Evolutionary conservation across 2,888 invertebrate genomes (phyloP).

Genomic region (Chloroclystis v-ata): DNA sequence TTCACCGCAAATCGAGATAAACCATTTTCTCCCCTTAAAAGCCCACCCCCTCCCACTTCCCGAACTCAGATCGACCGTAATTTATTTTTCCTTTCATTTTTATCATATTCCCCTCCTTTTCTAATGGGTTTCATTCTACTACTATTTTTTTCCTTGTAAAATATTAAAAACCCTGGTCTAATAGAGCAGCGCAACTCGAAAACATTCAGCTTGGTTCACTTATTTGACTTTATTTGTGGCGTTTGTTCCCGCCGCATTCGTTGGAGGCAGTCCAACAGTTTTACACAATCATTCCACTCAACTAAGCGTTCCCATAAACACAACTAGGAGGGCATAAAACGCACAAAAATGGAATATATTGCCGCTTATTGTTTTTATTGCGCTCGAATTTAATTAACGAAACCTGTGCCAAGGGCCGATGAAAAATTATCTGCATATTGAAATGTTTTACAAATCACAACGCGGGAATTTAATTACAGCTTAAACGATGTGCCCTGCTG

Average conservation of each 20-base stretch:
- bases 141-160: no score
- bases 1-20: no score
- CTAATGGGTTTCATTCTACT: no score
- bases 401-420: conserved; percentile 11
- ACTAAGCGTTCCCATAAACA: conserved; percentile 77
- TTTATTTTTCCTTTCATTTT: no score
- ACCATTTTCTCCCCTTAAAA: no score
- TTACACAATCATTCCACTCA: conserved; percentile 79
- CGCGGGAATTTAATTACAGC: conserved; percentile 20
- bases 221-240: conserved; percentile 74
- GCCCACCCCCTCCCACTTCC: no score
- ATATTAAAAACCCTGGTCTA: no score
- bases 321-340: conserved; percentile 73
- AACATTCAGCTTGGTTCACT: conserved; percentile 54
- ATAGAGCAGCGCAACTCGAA: conserved; percentile 11
- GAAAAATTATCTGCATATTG: conserved; percentile 15
- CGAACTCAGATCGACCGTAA: no score
- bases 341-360: conserved; percentile 72
- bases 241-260: conserved; percentile 64
- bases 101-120: no score
- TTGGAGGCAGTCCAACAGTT: conserved; percentile 73
- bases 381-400: conserved; percentile 50
- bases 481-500: conserved; percentile 14
- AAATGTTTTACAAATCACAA: conserved; percentile 19
- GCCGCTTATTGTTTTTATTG: conserved; percentile 59